Evolutionary conservation across 2,888 invertebrate genomes (phyloP).

Genomic region (Parnassius apollo): DNA sequence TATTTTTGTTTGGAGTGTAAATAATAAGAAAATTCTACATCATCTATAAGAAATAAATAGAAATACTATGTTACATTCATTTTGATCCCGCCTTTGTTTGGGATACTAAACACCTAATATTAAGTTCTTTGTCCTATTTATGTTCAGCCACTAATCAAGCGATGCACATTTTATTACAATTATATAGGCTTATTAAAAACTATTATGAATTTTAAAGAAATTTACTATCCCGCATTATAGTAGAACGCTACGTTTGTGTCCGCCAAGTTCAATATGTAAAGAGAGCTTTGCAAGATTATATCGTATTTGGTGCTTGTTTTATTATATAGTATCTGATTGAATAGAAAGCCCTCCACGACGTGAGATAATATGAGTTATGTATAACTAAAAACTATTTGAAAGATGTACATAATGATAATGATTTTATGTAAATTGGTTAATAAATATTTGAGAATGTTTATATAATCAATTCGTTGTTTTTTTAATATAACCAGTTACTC

Average conservation of each 20-base stretch:
- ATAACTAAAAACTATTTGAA: slow-evolving; percentile 75
- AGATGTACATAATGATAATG: slow-evolving; percentile 78
- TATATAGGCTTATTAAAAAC: slow-evolving; percentile 24
- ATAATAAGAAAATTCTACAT: slow-evolving; percentile 37
- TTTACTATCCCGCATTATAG: slow-evolving; percentile 17
- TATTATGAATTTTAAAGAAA: not conserved
- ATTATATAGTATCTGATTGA: slow-evolving; percentile 63
- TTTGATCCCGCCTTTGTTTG: slow-evolving; percentile 33
- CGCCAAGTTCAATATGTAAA: slow-evolving; percentile 49
- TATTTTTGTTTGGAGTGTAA: slow-evolving; percentile 55
- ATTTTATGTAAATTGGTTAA: slow-evolving; percentile 82
- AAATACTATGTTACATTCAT: slow-evolving; percentile 24
- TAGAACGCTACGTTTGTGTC: slow-evolving; percentile 15
- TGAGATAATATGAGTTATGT: slow-evolving; percentile 75
- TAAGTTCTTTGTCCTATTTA: slow-evolving; percentile 62
- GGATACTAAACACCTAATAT: slow-evolving; percentile 54
- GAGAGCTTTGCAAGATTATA: slow-evolving; percentile 73
- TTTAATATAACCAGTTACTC: not conserved
- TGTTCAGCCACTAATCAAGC: slow-evolving; percentile 59
- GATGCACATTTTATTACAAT: slow-evolving; percentile 45
- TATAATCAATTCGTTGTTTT: slow-evolving; percentile 67
- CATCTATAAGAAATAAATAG: slow-evolving; percentile 12
- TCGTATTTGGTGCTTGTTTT: slow-evolving; percentile 78
- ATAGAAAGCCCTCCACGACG: slow-evolving; percentile 78
- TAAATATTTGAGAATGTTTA: slow-evolving; percentile 82